Conservation (phyloP, 2,888 invertebrate genomes). For the Hypsopygia costalis region DNA sequence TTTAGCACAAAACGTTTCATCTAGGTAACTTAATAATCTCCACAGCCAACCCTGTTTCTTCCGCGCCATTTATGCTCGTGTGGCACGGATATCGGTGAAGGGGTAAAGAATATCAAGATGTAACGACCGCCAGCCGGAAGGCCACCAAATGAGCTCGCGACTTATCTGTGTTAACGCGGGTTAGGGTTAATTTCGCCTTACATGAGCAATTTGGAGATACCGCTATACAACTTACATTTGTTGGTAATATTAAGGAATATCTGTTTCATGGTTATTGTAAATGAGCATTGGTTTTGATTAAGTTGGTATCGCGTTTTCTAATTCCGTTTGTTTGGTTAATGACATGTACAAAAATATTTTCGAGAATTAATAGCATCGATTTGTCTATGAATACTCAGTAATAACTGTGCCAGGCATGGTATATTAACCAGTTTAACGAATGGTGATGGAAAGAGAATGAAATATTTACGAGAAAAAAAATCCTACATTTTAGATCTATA, state of each 20-base stretch:
- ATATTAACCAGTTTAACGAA: too few relatives aligned
- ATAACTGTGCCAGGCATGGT: too few relatives aligned
- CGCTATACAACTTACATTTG: conserved; percentile 59
- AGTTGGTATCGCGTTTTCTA: neutral
- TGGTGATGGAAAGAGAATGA: too few relatives aligned
- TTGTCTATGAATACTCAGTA: too few relatives aligned
- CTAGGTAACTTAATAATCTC: too few relatives aligned
- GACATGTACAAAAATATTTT: too few relatives aligned
- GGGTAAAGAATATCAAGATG: conserved; percentile 81
- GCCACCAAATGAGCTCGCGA: conserved; percentile 80
- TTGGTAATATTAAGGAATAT: conserved; percentile 19
- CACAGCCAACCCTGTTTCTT: conserved; percentile 45
- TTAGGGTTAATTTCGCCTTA: conserved; percentile 79
- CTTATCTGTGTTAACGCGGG: conserved; percentile 78
- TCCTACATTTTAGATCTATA: too few relatives aligned
- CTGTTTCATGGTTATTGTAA: conserved; percentile 12
- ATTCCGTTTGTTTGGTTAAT: neutral
- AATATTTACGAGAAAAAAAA: too few relatives aligned
- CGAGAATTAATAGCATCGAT: too few relatives aligned
- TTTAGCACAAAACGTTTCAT: too few relatives aligned
- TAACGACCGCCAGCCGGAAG: conserved; percentile 77
- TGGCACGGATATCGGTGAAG: conserved; percentile 74
- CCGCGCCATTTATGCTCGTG: conserved; percentile 80
- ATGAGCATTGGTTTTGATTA: neutral
- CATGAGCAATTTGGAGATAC: conserved; percentile 78